Evolutionary conservation across 2,888 invertebrate species (phyloP).

Genomic region (Escarpia spicata): DNA sequence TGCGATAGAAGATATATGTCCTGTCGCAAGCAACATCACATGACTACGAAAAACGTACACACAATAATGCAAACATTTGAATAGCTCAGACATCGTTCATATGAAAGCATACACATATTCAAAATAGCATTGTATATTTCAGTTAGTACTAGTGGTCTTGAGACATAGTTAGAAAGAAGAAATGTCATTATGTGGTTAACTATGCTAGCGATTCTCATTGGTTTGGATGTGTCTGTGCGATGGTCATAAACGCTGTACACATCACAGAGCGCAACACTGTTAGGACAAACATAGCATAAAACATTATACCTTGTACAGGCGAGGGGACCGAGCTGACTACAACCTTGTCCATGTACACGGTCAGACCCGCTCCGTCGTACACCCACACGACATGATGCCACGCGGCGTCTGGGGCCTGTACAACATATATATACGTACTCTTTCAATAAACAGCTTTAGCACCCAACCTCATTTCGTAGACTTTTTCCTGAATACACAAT

Average conservation of each 20-base stretch:
- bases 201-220: not conserved
- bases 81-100: too few relatives aligned
- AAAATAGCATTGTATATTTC: too few relatives aligned
- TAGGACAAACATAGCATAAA: not conserved
- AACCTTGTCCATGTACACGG: not conserved
- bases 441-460: not conserved
- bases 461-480: too few relatives aligned
- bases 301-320: not conserved
- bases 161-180: too few relatives aligned
- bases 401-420: not conserved
- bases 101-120: too few relatives aligned
- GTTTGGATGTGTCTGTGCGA: not conserved
- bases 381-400: not conserved
- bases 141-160: too few relatives aligned
- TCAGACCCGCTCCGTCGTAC: not conserved
- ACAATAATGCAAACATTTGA: too few relatives aligned
- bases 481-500: too few relatives aligned
- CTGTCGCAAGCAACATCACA: too few relatives aligned
- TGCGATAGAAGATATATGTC: too few relatives aligned
- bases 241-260: not conserved
- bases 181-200: too few relatives aligned
- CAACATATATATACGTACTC: not conserved
- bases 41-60: too few relatives aligned
- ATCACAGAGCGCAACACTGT: not conserved
- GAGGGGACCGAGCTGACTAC: not conserved